Evolutionary conservation across 2,888 invertebrate species (phyloP), one percentile per base, ranked within the genome.

Genomic region (Apodemia mormo): DNA sequence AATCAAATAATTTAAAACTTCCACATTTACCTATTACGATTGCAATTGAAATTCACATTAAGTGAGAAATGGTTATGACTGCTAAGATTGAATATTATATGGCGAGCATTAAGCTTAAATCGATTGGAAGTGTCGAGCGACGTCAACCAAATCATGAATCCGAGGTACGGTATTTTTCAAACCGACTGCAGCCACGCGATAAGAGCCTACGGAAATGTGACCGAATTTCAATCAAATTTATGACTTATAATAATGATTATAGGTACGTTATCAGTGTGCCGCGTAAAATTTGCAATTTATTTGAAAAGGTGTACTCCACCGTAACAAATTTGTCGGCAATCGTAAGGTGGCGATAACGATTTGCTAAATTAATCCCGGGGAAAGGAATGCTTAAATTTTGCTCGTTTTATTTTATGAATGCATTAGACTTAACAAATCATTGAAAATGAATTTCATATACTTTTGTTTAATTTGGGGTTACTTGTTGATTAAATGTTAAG

Each of bases 181-280:
- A 86, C 83, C 90, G 87, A 92, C 92, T 93, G 93, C 91, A 90
- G 82, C 85, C 78, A 78, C 77, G 84, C 85, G 93, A 93, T 93
- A 93, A 93, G 91, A 84, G 82, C 80, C 81, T 81, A 78, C 85
- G 85, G 88, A 90, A 92, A 91, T 92, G 89, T 91, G 88, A 91
- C 91, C 90, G 87, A 91, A 91, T 90, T 92, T 92, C 92, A 92
- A 92, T 93, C 89, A 90, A 92, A 92, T 92, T 92, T 92, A 93
- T 91, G 90, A 92, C 84, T 91, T 91, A 91, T 90, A 87, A 92
- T 92, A 92, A 92, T 92, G 89, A 92, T 92, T 90, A 89, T 90
- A 90, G 90, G 89, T 84, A 86, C 87, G 90, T 92, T 92, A 92
- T 92, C 91, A 81, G 83, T 78, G 85, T 81, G 81, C 74, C 87